Conservation (phyloP, 2,113 vertebrate genomes). For the Cacatua alba region DNA sequence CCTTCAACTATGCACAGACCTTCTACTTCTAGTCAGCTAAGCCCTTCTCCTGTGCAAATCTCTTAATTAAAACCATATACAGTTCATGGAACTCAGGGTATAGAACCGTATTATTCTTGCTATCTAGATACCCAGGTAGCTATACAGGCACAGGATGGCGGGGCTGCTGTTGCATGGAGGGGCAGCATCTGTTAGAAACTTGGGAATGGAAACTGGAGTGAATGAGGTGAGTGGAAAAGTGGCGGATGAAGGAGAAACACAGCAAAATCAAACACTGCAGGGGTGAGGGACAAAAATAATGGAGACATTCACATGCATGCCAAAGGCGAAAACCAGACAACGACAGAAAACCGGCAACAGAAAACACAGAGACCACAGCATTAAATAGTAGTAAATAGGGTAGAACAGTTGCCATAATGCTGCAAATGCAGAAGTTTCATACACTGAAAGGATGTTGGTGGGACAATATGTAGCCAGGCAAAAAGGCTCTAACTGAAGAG, state of each 20-base stretch:
- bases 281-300: not conserved
- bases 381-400: not conserved
- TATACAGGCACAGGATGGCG: fast-evolving
- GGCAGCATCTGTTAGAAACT: fast-evolving
- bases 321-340: not conserved
- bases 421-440: fast-evolving
- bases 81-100: not conserved
- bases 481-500: not conserved
- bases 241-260: not conserved
- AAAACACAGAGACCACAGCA: not conserved
- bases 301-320: not conserved
- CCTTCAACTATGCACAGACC: not conserved
- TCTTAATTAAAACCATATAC: not conserved
- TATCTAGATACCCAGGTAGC: not conserved
- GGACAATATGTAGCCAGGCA: not conserved
- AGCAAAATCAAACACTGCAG: not conserved
- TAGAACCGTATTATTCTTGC: not conserved
- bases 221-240: not conserved
- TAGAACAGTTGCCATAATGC: fast-evolving
- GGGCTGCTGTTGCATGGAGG: not conserved
- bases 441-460: not conserved
- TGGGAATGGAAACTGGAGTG: not conserved
- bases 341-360: not conserved
- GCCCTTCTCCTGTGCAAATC: not conserved
- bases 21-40: not conserved